Base-by-base conservation (phyloP, 2,797 vertebrate species). In the Somateria mollissima region DNA sequence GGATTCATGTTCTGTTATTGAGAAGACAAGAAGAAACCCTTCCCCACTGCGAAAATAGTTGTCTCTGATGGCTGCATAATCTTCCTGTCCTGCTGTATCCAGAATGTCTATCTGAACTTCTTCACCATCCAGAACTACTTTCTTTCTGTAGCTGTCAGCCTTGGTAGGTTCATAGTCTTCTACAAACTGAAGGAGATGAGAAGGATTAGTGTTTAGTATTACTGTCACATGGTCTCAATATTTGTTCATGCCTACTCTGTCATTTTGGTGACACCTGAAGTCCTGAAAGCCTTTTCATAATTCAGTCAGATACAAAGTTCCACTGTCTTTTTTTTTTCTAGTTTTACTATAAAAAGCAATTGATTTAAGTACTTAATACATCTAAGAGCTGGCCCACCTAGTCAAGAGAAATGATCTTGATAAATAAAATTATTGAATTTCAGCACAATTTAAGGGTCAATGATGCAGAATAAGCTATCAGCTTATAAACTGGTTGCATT, bases 121-220 rank as follows among this genome's bases (percentile, higher is more conserved):
- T 96, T 99, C 99, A 53, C 99, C 99, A 37, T 99, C 99, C 78
- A 99, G 98, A 84, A 99, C 99, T 90, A 99, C 99, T 95, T 99
- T 99, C 98, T 99, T 99, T 93, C 99, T 98, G 98, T 99, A 99
- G 97, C 99, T 99, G 98, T 99, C 99, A 4, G 99, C 99, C 96
- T 99, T 99, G 39, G 99, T 99, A 90, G 99, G 99, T 96, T 99
- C 99, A 70, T 99, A 99, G 97, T 99, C 99, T 98, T 99, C 99
- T 85, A 99, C 99, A 88, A 99, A 99, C 99, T 99, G 95, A 64
- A 64, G 30, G 80, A 57, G 66, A 53, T 25, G 84, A 94, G 16
- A 84, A 37, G 34, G 37, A 79, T 90, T 37, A 86, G 20, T 37
- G 39, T 66, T 89, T 36, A 89, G 72, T 79, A 87, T 87, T 71